Conservation (phyloP, 2,113 vertebrate genomes). For the Arenaria interpres region DNA sequence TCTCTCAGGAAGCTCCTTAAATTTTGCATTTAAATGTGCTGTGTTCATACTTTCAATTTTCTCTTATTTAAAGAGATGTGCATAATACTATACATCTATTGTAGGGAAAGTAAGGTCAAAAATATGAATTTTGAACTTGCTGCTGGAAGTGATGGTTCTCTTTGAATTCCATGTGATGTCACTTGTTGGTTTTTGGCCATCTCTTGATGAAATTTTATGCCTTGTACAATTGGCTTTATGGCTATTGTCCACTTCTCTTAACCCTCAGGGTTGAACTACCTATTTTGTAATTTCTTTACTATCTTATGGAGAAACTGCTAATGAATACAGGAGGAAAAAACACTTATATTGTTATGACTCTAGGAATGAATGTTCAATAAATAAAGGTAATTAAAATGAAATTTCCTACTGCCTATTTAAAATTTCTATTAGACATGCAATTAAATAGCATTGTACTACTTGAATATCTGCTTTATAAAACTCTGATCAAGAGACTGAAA, state of each 20-base stretch:
- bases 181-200: neutral
- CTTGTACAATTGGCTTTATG: neutral
- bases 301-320: neutral
- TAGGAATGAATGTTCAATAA: neutral
- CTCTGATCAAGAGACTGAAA: neutral
- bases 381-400: neutral
- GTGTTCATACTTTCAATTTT: neutral
- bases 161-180: neutral
- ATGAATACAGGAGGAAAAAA: neutral
- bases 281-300: neutral
- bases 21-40: neutral
- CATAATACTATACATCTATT: neutral
- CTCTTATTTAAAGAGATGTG: neutral
- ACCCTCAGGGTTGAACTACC: neutral
- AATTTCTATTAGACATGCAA: neutral
- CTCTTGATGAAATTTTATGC: neutral
- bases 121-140: neutral
- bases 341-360: neutral
- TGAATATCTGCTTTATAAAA: neutral
- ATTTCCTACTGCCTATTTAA: neutral
- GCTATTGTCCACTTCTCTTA: neutral
- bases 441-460: neutral
- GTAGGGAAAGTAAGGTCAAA: neutral
- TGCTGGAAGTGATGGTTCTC: neutral
- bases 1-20: neutral